Percentiles rank a stretch among this genome's conserved stretches.
phyloP scores from a whole-genome alignment of 2,888 invertebrate species.

The Resseliella maxima region DNA sequence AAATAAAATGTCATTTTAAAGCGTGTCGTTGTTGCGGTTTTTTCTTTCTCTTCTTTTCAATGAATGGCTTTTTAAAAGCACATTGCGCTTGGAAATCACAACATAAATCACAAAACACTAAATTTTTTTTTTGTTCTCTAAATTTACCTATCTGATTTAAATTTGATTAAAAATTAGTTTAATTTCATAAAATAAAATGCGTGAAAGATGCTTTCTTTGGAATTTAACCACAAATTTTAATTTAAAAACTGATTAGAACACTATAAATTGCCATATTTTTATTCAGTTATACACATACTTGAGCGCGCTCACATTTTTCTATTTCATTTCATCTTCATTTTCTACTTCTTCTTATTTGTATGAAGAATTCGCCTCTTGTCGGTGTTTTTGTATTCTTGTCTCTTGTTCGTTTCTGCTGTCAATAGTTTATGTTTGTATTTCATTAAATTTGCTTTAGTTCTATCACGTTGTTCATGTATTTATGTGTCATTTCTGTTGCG shows the following conservation, averaged over 20 bases:
- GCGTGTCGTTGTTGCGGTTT: conserved; percentile 19
- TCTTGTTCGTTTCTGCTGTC: not conserved
- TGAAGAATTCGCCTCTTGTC: conserved; percentile 1
- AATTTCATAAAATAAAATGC: not conserved
- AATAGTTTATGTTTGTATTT: too few species aligned
- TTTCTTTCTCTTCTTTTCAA: not conserved
- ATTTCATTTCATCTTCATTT: not conserved
- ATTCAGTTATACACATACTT: conserved; percentile 24
- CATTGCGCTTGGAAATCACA: conserved; percentile 4
- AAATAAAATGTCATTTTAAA: conserved; percentile 20
- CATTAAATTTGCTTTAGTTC: too few species aligned
- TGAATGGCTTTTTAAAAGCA: conserved; percentile 16
- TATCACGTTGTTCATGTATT: too few species aligned
- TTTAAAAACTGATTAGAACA: not conserved
- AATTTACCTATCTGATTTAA: too few species aligned
- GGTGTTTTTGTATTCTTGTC: conserved; percentile 36
- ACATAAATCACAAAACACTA: not conserved
- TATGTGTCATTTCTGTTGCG: too few species aligned
- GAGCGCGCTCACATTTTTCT: conserved; percentile 37
- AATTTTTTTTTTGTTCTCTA: too few species aligned
- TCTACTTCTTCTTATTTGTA: too few species aligned
- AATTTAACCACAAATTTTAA: not conserved
- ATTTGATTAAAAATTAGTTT: not conserved
- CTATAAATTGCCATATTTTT: conserved; percentile 28
- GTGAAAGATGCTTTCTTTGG: not conserved